Evolutionary conservation across 2,888 invertebrate genomes (phyloP).

Genomic region (Drosophila nigritarsus): DNA sequence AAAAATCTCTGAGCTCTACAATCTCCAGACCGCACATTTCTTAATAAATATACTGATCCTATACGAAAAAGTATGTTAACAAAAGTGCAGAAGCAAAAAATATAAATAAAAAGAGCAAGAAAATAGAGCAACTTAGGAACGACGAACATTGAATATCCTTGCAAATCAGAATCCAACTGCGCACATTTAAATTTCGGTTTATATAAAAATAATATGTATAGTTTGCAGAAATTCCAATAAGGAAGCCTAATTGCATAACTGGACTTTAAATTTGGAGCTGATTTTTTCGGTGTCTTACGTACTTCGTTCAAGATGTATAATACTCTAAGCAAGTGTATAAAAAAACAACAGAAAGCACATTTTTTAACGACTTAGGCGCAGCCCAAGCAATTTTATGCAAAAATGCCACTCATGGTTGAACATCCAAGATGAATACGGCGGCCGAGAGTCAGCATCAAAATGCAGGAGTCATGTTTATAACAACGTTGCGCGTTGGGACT

Average conservation of each 20-base stretch:
- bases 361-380: slow-evolving; percentile 1
- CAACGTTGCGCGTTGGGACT: slow-evolving; percentile 3
- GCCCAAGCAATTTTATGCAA: slow-evolving; percentile 21
- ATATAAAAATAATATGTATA: not conserved
- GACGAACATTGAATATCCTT: not conserved
- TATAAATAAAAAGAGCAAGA: not conserved
- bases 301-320: not conserved
- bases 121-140: not conserved
- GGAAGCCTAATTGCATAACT: fast-evolving
- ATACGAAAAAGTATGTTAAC: slow-evolving; percentile 10
- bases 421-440: slow-evolving; percentile 13
- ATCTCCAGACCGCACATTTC: slow-evolving; percentile 23
- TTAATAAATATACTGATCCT: slow-evolving; percentile 46
- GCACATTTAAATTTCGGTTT: not conserved
- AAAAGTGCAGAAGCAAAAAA: slow-evolving; percentile 1
- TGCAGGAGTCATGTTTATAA: slow-evolving; percentile 1
- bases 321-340: not conserved
- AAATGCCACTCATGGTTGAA: slow-evolving; percentile 29
- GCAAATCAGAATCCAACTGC: not conserved
- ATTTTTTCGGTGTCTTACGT: not conserved
- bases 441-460: slow-evolving; percentile 12
- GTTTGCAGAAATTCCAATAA: not conserved
- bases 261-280: not conserved
- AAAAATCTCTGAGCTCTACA: slow-evolving; percentile 16
- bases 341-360: not conserved